These are phyloP conservation scores for Drosophila mauritiana DNA, from an alignment of 1,140 invertebrate genomes.

Conservation along the genomic window DNA sequence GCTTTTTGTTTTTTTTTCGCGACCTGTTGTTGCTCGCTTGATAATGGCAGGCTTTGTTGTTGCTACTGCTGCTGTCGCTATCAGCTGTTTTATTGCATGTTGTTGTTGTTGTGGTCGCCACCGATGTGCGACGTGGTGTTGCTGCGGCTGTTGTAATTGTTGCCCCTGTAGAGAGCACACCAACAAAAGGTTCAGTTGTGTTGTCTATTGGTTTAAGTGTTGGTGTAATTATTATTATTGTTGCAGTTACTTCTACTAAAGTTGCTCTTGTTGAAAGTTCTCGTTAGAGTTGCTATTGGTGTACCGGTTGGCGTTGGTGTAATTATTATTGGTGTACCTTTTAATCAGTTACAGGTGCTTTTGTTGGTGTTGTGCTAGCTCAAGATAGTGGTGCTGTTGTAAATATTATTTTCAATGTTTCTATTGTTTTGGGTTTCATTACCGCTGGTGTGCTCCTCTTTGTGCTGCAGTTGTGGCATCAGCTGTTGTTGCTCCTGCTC, in stretches of 20 bases:
- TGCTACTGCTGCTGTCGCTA: conserved; percentile 62
- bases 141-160: conserved; percentile 24
- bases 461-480: conserved; percentile 1
- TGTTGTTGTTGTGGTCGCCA: conserved; percentile 56
- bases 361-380: background rate
- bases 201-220: background rate
- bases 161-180: conserved; percentile 43
- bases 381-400: background rate
- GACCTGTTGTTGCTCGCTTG: conserved; percentile 79
- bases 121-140: background rate
- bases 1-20: conserved; percentile 68
- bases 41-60: conserved; percentile 72
- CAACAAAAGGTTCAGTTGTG: background rate
- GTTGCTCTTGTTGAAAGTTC: no score
- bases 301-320: background rate
- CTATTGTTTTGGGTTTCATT: background rate
- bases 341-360: no score
- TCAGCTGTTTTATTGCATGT: conserved; percentile 81
- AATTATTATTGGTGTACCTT: background rate
- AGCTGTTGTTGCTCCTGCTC: conserved; percentile 1
- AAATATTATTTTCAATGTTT: background rate
- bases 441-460: background rate
- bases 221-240: background rate
- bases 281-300: background rate
- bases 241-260: background rate